A percentile compares a stretch with the other conserved stretches of the same genome.
Evolutionary conservation across 2,797 vertebrate genomes (phyloP).

Genomic region (Macropodus opercularis): DNA sequence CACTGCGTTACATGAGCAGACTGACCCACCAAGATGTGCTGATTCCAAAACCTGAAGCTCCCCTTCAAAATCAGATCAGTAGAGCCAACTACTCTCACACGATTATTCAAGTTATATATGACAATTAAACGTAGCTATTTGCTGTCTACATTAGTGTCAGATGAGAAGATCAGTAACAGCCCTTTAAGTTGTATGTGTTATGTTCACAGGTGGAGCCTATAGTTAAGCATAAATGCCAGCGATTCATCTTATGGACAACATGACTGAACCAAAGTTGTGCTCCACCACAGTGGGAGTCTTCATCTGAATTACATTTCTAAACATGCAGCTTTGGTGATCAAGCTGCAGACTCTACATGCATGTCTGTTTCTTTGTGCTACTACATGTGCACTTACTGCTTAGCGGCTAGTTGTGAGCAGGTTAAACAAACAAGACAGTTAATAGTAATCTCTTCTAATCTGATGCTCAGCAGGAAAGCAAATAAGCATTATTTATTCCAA

Average conservation of each 20-base stretch:
- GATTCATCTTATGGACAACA: no score
- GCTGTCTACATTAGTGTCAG: slow-evolving; percentile 6
- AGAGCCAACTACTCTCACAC: neutral
- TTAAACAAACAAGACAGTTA: no score
- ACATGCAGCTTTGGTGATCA: no score
- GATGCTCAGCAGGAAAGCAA: neutral
- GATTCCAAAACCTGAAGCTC: slow-evolving; percentile 37
- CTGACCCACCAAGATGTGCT: slow-evolving; percentile 24
- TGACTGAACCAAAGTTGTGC: no score
- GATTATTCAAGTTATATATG: neutral
- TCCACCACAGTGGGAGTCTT: no score
- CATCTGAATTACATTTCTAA: no score
- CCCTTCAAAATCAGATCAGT: slow-evolving; percentile 24
- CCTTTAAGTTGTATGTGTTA: neutral
- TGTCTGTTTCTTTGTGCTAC: neutral
- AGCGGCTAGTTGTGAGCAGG: no score
- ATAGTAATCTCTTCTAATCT: slow-evolving; percentile 7
- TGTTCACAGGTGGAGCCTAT: neutral
- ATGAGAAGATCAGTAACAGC: neutral
- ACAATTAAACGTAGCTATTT: neutral
- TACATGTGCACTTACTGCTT: no score
- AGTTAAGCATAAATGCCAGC: neutral
- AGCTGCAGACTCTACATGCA: no score
- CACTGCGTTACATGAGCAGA: slow-evolving; percentile 20
- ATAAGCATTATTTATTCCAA: neutral